phyloP scores from a whole-genome alignment of 1,140 invertebrate genomes.

The Palaemon carinicauda region DNA sequence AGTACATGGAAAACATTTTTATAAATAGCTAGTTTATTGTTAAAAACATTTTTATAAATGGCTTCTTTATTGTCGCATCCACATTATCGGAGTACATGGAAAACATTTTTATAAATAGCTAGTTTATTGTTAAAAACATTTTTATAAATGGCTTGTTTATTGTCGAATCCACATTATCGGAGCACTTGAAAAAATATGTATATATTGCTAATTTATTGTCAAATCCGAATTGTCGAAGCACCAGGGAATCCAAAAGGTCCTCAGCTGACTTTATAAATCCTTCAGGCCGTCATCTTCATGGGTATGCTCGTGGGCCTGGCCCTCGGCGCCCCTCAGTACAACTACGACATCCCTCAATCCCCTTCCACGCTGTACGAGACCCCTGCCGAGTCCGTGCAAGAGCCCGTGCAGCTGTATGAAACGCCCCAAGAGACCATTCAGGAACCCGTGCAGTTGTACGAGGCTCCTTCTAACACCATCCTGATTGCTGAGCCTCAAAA shows the following conservation, averaged over 20 bases:
- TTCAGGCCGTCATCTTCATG: neutral
- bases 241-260: neutral
- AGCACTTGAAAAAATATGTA: no score
- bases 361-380: constrained; percentile 26
- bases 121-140: no score
- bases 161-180: no score
- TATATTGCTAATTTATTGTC: no score
- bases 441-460: constrained; percentile 12
- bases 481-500: constrained; percentile 31
- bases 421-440: neutral
- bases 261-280: neutral
- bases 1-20: no score
- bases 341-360: neutral
- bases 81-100: no score
- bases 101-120: no score
- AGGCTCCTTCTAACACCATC: neutral
- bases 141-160: no score
- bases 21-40: no score
- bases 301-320: neutral
- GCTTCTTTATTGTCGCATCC: no score
- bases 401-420: constrained; percentile 4
- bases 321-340: neutral
- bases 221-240: no score
- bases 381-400: neutral
- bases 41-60: no score